Base-by-base conservation (phyloP, 2,797 vertebrate species). In the Urocyon cinereoargenteus region DNA sequence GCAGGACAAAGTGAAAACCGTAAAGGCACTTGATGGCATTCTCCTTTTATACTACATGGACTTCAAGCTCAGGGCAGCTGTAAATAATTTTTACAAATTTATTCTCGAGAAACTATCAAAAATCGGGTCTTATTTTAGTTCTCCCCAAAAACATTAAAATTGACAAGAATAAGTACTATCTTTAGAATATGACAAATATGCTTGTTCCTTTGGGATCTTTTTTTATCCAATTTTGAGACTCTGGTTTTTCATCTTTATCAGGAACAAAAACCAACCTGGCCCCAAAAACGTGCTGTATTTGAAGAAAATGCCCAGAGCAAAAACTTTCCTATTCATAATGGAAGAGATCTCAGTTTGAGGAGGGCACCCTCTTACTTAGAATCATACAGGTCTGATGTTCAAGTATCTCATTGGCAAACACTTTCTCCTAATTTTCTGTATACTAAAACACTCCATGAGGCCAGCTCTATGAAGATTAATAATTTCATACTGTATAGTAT, bases 161-260 rank as follows among this genome's bases (percentile, higher is more conserved):
- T 70, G 7, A 21, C 72, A 75, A 51, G 16, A 95, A 26, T 62
- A 64, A 92, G 40, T 24, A 24, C 19, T 51, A 0, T 77, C 49
- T 95, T 82, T 78, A 49, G 73, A 92, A 53, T 86, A 86, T 36
- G 51, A 78, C 31, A 40, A 28, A 34, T 40, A 68, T 68, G 26
- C 14, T n/a, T 66, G 24, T 66, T 92, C 40, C 40, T 90, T n/a
- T 68, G 91, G 34, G 68, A 26, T 18, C 21, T 70, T 73, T 68
- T 81, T 90, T 73, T 49, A 73, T 94, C 57, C 73, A 73, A 73
- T 83, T 91, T 55, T 53, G 36, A 90, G 57, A 26, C 40, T 78
- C 55, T 70, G 21, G 55, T 34, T 93, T 21, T 90, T 92, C 40
- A 86, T 78, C 45, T 75, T 87, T 73, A 84, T 70, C 68, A 85